Percentiles rank a stretch among this genome's conserved stretches.
Conservation (phyloP, 2,888 invertebrate species). For the Adela reaumurella region DNA sequence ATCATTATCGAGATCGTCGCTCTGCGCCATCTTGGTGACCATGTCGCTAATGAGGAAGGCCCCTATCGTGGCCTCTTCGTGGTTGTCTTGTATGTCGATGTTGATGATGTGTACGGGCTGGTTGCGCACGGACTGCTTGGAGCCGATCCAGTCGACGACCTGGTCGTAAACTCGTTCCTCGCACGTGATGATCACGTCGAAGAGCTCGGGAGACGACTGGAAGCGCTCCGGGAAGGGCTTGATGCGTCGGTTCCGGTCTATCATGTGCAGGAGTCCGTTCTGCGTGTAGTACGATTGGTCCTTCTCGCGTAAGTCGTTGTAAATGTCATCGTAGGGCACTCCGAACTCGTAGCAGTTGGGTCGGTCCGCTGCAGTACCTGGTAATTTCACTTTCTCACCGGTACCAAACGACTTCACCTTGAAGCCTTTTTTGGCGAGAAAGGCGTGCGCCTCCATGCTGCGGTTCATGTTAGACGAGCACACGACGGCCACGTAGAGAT, state of each 20-base stretch:
- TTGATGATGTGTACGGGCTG: constrained; percentile 95
- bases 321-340: constrained; percentile 92
- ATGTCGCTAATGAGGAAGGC: constrained; percentile 97
- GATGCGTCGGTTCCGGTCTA: constrained; percentile 94
- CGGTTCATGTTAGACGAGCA: constrained; percentile 99
- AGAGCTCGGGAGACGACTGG: constrained; percentile 82
- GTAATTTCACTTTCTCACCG: constrained; percentile 94
- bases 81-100: constrained; percentile 98
- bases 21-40: constrained; percentile 83
- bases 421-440: constrained; percentile 95
- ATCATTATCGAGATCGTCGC: constrained; percentile 94
- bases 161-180: constrained; percentile 99
- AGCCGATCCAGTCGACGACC: constrained; percentile 91
- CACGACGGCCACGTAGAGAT: constrained; percentile 85
- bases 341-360: constrained; percentile 98
- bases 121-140: constrained; percentile 71
- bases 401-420: constrained; percentile 92
- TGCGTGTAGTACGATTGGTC: constrained; percentile 95
- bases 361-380: constrained; percentile 88
- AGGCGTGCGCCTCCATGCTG: constrained; percentile 99
- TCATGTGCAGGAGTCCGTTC: constrained; percentile 96
- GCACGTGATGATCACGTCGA: constrained; percentile 94
- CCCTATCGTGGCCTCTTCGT: constrained; percentile 98
- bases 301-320: constrained; percentile 84
- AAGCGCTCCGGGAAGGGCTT: constrained; percentile 93